Evolutionary conservation across 2,888 invertebrate genomes (phyloP), one percentile per base, ranked within the genome.

Genomic region (Apodemia duryi): DNA sequence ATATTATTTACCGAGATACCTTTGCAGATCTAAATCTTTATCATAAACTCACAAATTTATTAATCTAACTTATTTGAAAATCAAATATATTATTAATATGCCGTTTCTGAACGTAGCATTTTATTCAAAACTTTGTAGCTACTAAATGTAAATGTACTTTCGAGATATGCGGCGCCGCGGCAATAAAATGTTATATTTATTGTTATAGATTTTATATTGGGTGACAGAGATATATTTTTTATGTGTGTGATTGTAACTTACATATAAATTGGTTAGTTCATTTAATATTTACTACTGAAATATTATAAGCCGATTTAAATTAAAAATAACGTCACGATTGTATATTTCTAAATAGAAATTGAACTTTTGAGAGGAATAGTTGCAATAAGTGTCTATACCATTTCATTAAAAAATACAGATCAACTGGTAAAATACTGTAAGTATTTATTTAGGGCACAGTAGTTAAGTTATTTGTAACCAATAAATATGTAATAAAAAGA

Each of bases 181-280:
- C 57, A 65, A 70, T 70, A 68, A 70, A 69, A 64, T 70, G 68
- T 65, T 64, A 62, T 65, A 66, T 69, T 68, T 71, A 71, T 69
- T 64, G 66, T 54, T 66, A 67, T 65, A 66, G 61, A 67, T 70
- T 69, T 65, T 63, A 62, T 68, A 68, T 64, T 65, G 65, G 68
- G 64, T 69, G 64, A 67, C 67, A 67, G 64, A 66, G 61, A 43
- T 62, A 60, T 69, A 67, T 61, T 35, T 61, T 62, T 64, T 64
- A 64, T 64, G 61, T 51, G 46, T 61, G 61, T 61, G 61, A 61
- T 64, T 51, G 35, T 64, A 57, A 38, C 64, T 57, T 35, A 57
- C 57, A 61, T 35, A 64, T 64, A 64, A 64, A 64, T 38, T 38
- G 28, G 61, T 61, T 49, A 46, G 35, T 61, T 64, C 41, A 61